Evolutionary conservation across 2,888 invertebrate genomes (phyloP).

Genomic region (Andrena minutula): DNA sequence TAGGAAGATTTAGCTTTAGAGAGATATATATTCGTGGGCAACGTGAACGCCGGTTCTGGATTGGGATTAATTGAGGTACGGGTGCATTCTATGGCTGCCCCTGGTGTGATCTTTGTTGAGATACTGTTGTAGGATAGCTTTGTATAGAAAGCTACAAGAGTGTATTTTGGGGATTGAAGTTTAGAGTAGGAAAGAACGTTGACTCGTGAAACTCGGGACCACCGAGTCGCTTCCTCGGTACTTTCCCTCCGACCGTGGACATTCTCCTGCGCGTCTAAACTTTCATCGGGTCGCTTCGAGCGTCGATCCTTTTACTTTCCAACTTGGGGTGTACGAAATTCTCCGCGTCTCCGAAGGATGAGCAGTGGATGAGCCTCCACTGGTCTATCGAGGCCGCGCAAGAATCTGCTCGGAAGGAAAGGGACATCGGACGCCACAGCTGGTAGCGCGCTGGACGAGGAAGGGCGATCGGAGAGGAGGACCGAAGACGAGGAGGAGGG

Average conservation of each 20-base stretch:
- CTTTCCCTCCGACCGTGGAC: conserved; percentile 30
- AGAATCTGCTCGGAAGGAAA: conserved; percentile 24
- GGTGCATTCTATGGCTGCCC: too few species aligned
- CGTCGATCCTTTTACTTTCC: conserved; percentile 28
- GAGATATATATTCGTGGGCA: conserved; percentile 40
- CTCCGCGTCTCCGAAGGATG: conserved; percentile 11
- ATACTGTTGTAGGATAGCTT: too few species aligned
- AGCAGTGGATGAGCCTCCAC: conserved; percentile 11
- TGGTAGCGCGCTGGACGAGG: conserved; percentile 2
- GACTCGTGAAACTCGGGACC: neutral
- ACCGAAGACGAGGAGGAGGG: neutral
- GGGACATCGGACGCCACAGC: neutral
- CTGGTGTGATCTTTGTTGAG: too few species aligned
- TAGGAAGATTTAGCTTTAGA: too few species aligned
- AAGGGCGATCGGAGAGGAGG: neutral
- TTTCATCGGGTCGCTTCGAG: conserved; percentile 20
- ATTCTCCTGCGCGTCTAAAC: conserved; percentile 17
- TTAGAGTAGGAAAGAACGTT: neutral
- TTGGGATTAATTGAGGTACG: too few species aligned
- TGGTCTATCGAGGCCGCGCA: conserved; percentile 30
- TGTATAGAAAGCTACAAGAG: too few species aligned
- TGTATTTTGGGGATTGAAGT: too few species aligned
- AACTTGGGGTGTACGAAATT: neutral
- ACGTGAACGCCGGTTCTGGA: too few species aligned
- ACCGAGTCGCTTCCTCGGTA: conserved; percentile 17